phyloP scores from a whole-genome alignment of 2,888 invertebrate genomes.

The Graphium colonna region DNA sequence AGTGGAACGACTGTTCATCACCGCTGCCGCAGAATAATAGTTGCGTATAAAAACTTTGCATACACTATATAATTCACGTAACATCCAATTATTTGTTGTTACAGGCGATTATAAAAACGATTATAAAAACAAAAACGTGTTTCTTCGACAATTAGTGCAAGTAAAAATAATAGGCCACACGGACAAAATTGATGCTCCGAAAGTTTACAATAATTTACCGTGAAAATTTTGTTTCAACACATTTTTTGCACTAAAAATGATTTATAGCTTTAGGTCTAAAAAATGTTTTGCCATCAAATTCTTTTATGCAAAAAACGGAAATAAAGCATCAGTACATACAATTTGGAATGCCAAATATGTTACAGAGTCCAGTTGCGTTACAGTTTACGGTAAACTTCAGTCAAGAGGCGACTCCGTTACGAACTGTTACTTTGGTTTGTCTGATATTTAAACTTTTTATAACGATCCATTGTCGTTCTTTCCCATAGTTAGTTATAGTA shows the following conservation, averaged over 20 bases:
- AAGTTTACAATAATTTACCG: too few species aligned
- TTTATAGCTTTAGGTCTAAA: too few species aligned
- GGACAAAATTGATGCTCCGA: too few species aligned
- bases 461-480: background rate
- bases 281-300: too few species aligned
- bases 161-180: too few species aligned
- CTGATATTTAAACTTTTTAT: background rate
- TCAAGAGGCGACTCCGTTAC: constrained; percentile 15
- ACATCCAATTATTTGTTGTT: constrained; percentile 6
- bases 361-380: background rate
- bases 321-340: background rate
- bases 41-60: constrained; percentile 10
- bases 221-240: too few species aligned
- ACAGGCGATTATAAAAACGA: too few species aligned
- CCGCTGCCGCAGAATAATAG: constrained; percentile 14
- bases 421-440: constrained; percentile 9
- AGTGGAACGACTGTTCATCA: constrained; percentile 13
- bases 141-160: background rate
- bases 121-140: background rate
- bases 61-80: constrained; percentile 5
- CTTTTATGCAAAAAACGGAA: too few species aligned
- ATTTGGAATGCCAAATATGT: background rate
- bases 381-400: background rate
- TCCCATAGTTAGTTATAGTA: background rate
- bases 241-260: too few species aligned